Base-by-base conservation (phyloP, 2,797 vertebrate species). In the Triplophysa bombifrons region DNA sequence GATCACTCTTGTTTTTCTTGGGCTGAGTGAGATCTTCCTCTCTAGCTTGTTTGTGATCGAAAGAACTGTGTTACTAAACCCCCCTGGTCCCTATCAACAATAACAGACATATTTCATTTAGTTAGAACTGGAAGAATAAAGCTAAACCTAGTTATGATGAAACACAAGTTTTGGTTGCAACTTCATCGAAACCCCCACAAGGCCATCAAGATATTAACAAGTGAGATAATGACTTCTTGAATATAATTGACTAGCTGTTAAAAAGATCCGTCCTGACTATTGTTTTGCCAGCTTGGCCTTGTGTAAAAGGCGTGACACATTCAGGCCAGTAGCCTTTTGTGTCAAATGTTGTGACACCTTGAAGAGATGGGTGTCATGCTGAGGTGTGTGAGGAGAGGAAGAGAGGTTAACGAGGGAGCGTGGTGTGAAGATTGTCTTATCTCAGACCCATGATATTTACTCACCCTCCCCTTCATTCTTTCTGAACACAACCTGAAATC, bases 371-470 rank as follows among this genome's bases (percentile, higher is more conserved):
- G n/a, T 12, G 27, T 53, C 60, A 65, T 1, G 34, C 61, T 65
- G 63, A 66, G 74, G 53, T 61, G 48, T 75, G 27, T 65, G 27
- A 76, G 19, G n/a, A 22, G 67, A 84, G 56, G 68, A 58, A 72
- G 44, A 48, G 41, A 55, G 22, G 70, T 71, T 80, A 78, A 71
- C 8, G 22, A 76, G 25, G 27, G 30, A 60, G 41, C 30, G 5
- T 27, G n/a, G 48, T 72, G 68, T 78, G 58, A 70, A 66, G 38
- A 76, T 60, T 67, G 55, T 53, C 44, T 81, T 56, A 78, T 78
- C 75, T 74, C 50, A 64, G 58, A 27, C 74, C 14, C 78, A 74
- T 70, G 20, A 69, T 76, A 65, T 56, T 80, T 80, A 82, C 72
- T 69, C 27, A 2, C 30, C 74, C 53, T 51, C 46, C 72, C 68